Base-by-base conservation (phyloP, 2,113 vertebrate genomes). In the Strigops habroptila region DNA sequence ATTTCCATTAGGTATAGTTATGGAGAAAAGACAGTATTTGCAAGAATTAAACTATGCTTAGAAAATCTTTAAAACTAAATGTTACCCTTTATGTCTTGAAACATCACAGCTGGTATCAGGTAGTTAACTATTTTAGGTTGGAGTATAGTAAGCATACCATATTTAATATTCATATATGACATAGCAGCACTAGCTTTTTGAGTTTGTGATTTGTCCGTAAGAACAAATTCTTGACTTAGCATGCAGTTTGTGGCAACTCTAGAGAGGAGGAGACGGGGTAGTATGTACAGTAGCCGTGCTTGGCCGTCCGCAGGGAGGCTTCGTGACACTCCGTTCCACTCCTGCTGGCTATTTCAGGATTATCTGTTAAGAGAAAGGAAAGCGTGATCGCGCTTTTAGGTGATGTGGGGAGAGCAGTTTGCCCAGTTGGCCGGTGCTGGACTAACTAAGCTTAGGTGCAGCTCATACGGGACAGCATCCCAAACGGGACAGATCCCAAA, bases 181-280 rank as follows among this genome's bases (percentile, higher is more conserved):
- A 98, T 97, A 98, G 98, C 98, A 98, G 98, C 98, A 97, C 98
- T 98, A 98, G 98, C 98, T 98, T 98, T 98, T 98, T 96, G 97
- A 98, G 97, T 97, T 97, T 98, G 97, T 98, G 98, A 97, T 98
- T 98, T 98, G 98, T 98, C 98, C 98, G 55, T 98, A 97, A 97
- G 97, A 98, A 98, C 97, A 98, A 98, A 97, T 97, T 98, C 97
- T 97, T 98, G 98, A 98, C 98, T 99, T 99, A 99, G 98, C 99
- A 99, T 99, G 99, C 99, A 99, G 98, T 99, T 99, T 99, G 99
- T 98, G 99, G 99, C 98, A 99, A 98, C 98, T 99, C 99, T 98
- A 99, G 97, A 95, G 98, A 98, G 98, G 98, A 98, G 98, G 98
- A 97, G 97, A 99, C 97, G 83, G 98, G 98, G 97, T 99, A 99